Conservation (phyloP, 1,140 invertebrate genomes). For the Pissodes strobi region DNA sequence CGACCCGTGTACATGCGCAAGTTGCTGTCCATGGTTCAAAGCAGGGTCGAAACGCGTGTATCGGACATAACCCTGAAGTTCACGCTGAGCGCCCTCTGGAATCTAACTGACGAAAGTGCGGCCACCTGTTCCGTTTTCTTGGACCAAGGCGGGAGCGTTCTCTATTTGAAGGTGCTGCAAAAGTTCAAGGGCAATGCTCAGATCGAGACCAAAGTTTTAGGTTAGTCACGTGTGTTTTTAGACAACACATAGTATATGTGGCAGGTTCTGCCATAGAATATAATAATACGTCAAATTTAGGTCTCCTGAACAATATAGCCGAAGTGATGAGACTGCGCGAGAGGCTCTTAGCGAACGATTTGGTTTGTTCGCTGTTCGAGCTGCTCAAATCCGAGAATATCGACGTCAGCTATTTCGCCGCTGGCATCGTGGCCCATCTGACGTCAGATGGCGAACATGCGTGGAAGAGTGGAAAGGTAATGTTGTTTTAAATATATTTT, state of each 20-base stretch:
- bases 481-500: too few species aligned
- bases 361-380: slow-evolving; percentile 63
- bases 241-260: not conserved
- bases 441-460: slow-evolving; percentile 64
- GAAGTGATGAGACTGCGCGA: slow-evolving; percentile 65
- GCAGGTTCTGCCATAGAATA: not conserved
- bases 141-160: slow-evolving; percentile 69
- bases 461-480: slow-evolving; percentile 57
- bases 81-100: slow-evolving; percentile 82
- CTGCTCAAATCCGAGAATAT: slow-evolving; percentile 72
- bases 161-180: slow-evolving; percentile 72
- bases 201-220: slow-evolving; percentile 81
- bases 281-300: slow-evolving; percentile 5
- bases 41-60: slow-evolving; percentile 63
- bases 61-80: slow-evolving; percentile 82
- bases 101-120: slow-evolving; percentile 78
- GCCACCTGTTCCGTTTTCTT: slow-evolving; percentile 76
- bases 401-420: slow-evolving; percentile 83
- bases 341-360: slow-evolving; percentile 66
- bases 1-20: slow-evolving; percentile 75
- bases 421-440: slow-evolving; percentile 79
- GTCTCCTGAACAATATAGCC: slow-evolving; percentile 79
- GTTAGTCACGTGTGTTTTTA: slow-evolving; percentile 22
- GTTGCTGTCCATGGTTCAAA: slow-evolving; percentile 71
- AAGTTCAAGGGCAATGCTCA: slow-evolving; percentile 67